Evolutionary conservation across 2,113 vertebrate genomes (phyloP), one percentile per base, ranked within the genome.

Genomic region (Maccullochella peelii): DNA sequence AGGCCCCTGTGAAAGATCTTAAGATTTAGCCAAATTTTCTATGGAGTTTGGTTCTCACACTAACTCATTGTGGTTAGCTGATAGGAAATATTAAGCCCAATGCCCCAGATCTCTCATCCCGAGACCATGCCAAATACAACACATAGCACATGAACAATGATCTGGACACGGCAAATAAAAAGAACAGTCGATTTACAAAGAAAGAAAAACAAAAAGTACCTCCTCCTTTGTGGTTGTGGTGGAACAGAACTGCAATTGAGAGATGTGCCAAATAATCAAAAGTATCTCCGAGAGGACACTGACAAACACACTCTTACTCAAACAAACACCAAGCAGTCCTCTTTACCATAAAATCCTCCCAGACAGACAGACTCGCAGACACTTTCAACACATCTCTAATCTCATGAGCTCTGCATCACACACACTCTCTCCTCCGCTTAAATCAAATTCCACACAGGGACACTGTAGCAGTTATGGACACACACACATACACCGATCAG

Each of bases 81-180:
- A 68, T 49, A 15, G 50, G 52, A 30, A 47, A 67, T 42, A 73
- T 54, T 9, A 67, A 66, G 49, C 30, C 58, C 47, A 69, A 77
- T 18, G 84, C 1, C 67, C 80, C 73, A 85, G 81, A 84, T 77
- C 85, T 89, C 73, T 80, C 86, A 89, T 58, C 62, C 49, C 23
- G 6, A 36, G 38, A 42, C 61, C 62, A 7, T 36, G 72, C 40
- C 9, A 57, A 65, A 65, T 15, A 73, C 16, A 73, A 77, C 40
- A 42, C 79, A 61, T 3, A 33, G 21, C 40, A 62, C 27, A 15
- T 1, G 50, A 27, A 68, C 81, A 84, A 82, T 54, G 47, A 73
- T 69, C 8, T 79, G 80, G 86, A 88, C 89, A 73, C 30, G 10
- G 49, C 25, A 11, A 25, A 74, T 77, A 33, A 63, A 63, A 79